phyloP scores from a whole-genome alignment of 2,113 vertebrate genomes.

The Megalops atlanticus region DNA sequence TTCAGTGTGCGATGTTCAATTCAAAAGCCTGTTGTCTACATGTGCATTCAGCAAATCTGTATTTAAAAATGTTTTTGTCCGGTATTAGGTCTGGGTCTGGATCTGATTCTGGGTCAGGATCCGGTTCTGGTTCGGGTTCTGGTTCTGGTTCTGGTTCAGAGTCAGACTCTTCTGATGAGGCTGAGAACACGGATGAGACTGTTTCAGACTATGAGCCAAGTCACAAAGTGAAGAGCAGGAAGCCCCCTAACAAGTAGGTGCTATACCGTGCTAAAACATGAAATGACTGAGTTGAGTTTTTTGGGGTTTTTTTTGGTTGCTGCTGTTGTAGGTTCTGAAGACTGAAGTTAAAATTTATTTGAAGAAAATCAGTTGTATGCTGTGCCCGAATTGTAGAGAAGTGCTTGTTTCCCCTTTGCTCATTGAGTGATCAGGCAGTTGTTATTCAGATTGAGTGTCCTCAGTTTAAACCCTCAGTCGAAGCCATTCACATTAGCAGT shows the following conservation, averaged over 20 bases:
- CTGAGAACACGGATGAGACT: slow-evolving; percentile 87
- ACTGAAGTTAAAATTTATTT: too few relatives aligned
- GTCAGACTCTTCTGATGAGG: slow-evolving; percentile 80
- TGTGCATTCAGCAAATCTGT: background rate
- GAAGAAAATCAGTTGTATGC: too few relatives aligned
- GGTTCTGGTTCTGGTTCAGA: slow-evolving; percentile 83
- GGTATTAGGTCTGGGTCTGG: slow-evolving; percentile 54
- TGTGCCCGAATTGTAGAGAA: too few relatives aligned
- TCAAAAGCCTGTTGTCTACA: background rate
- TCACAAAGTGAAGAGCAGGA: slow-evolving; percentile 91
- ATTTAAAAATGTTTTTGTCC: background rate
- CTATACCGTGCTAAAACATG: too few relatives aligned
- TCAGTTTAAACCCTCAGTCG: too few relatives aligned
- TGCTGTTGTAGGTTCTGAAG: too few relatives aligned
- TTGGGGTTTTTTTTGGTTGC: too few relatives aligned
- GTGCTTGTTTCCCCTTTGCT: too few relatives aligned
- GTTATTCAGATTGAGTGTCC: too few relatives aligned
- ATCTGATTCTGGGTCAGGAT: slow-evolving; percentile 74
- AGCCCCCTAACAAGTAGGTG: slow-evolving; percentile 86
- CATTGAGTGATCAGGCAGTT: too few relatives aligned
- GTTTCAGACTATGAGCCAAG: slow-evolving; percentile 97
- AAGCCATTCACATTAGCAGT: too few relatives aligned
- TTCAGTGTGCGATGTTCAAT: background rate
- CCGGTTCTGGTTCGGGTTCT: slow-evolving; percentile 56
- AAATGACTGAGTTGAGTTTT: too few relatives aligned